These are phyloP conservation scores for Nysson spinosus DNA, from an alignment of 2,888 invertebrate genomes.

Conservation along the genomic window DNA sequence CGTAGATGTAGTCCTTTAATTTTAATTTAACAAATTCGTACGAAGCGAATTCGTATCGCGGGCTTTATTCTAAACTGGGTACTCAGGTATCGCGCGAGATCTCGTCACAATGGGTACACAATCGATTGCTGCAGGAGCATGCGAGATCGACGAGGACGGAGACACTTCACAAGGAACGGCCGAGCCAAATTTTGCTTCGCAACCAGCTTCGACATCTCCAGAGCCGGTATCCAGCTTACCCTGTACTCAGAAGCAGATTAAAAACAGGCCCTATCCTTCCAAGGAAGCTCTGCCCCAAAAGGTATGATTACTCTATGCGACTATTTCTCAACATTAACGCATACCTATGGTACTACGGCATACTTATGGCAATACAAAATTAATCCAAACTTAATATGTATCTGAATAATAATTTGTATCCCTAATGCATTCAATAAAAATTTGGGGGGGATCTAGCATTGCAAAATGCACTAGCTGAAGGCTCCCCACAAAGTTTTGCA, in stretches of 20 bases:
- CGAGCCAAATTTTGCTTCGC: slow-evolving; percentile 73
- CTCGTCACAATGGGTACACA: slow-evolving; percentile 75
- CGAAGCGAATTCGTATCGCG: slow-evolving; percentile 51
- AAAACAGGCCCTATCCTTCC: slow-evolving; percentile 80
- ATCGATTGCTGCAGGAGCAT: slow-evolving; percentile 73
- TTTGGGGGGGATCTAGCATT: too few species aligned
- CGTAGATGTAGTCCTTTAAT: too few species aligned
- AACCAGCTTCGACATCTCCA: slow-evolving; percentile 78
- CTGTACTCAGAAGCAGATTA: slow-evolving; percentile 80
- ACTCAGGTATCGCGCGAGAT: slow-evolving; percentile 78
- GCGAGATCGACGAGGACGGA: slow-evolving; percentile 74
- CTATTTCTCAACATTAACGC: too few species aligned
- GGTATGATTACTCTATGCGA: too few species aligned
- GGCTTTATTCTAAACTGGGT: slow-evolving; percentile 67
- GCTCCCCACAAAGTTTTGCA: too few species aligned
- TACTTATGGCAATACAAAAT: too few species aligned
- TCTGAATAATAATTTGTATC: too few species aligned
- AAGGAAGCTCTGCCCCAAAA: slow-evolving; percentile 79
- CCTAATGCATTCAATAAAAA: too few species aligned
- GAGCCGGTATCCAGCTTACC: slow-evolving; percentile 69
- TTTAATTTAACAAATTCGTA: too few species aligned
- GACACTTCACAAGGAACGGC: slow-evolving; percentile 74
- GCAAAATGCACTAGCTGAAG: too few species aligned
- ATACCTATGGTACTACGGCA: too few species aligned
- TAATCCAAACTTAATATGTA: too few species aligned